phyloP scores from a whole-genome alignment of 2,888 invertebrate genomes.

The Heteropelma amictum region DNA sequence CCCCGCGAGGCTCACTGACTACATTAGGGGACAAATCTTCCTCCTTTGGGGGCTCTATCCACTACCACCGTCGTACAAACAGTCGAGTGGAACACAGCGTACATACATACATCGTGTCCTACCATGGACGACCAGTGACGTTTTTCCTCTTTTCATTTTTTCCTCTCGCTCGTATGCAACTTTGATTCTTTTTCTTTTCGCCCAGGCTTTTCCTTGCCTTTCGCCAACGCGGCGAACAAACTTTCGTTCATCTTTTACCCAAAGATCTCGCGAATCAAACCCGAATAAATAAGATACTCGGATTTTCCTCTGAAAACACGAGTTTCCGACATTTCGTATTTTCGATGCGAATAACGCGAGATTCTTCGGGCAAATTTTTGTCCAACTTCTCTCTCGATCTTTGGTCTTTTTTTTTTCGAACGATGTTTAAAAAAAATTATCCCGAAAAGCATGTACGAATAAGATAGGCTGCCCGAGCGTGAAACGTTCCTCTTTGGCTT shows the following conservation, averaged over 20 bases:
- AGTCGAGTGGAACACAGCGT: conserved; percentile 28
- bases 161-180: background rate
- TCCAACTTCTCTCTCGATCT: too few relatives aligned
- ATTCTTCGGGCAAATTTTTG: too few relatives aligned
- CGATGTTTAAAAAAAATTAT: background rate
- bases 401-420: background rate
- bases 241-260: conserved; percentile 50
- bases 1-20: conserved; percentile 74
- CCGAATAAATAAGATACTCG: too few relatives aligned
- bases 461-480: conserved; percentile 14
- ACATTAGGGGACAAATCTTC: conserved; percentile 77
- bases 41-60: conserved; percentile 55
- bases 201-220: background rate
- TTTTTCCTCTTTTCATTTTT: background rate
- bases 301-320: too few relatives aligned
- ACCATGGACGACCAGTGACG: conserved; percentile 27
- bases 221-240: conserved; percentile 24
- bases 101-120: conserved; percentile 12
- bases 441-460: conserved; percentile 8
- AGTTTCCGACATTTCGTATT: too few relatives aligned
- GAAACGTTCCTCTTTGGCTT: conserved; percentile 18
- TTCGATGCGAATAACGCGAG: too few relatives aligned
- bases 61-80: conserved; percentile 17
- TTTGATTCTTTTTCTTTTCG: conserved; percentile 5
- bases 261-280: too few relatives aligned